Conservation (phyloP, 1,140 invertebrate species). For the Neodiprion pinetum region DNA sequence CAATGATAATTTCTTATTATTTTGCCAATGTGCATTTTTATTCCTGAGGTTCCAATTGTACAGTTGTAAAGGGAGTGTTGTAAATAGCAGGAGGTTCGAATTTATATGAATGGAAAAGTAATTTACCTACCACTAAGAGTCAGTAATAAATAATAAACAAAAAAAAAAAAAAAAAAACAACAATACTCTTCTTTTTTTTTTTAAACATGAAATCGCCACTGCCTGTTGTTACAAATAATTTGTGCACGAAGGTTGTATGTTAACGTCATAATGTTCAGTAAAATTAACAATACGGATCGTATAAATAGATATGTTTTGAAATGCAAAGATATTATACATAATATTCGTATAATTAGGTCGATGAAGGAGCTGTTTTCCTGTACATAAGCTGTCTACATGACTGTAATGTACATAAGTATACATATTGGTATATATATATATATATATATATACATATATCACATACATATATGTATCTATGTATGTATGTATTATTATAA, state of each 20-base stretch:
- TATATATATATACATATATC: slow-evolving; percentile 16
- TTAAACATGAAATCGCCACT: slow-evolving; percentile 40
- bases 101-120: background rate
- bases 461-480: background rate
- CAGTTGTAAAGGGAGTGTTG: slow-evolving; percentile 7
- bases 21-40: slow-evolving; percentile 1
- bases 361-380: slow-evolving; percentile 29
- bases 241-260: slow-evolving; percentile 17
- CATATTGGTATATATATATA: slow-evolving; percentile 8
- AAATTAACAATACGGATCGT: slow-evolving; percentile 25
- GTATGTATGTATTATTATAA: background rate
- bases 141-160: slow-evolving; percentile 9
- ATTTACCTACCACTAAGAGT: background rate
- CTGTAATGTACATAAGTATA: slow-evolving; percentile 33
- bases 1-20: background rate
- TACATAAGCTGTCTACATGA: slow-evolving; percentile 41
- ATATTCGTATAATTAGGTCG: slow-evolving; percentile 15
- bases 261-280: slow-evolving; percentile 10
- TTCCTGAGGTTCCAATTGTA: slow-evolving; percentile 16
- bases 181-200: slow-evolving; percentile 25
- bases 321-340: slow-evolving; percentile 19
- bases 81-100: background rate
- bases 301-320: slow-evolving; percentile 31
- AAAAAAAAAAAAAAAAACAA: background rate
- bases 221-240: slow-evolving; percentile 38